Evolutionary conservation across 2,888 invertebrate genomes (phyloP).

Genomic region (Apantesis nais): DNA sequence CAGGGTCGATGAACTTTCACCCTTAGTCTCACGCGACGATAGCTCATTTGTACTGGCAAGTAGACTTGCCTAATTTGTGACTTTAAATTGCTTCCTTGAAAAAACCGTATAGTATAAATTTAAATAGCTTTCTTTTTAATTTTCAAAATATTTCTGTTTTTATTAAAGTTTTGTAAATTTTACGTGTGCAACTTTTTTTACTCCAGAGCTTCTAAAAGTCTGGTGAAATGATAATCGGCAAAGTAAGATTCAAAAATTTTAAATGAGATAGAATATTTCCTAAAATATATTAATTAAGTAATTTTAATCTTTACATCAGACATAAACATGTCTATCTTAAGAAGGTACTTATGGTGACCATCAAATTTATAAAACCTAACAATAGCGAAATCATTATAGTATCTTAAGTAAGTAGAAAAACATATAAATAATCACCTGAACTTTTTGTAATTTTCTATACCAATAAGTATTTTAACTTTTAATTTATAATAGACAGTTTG

Average conservation of each 20-base stretch:
- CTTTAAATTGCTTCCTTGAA: neutral
- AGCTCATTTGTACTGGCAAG: conserved; percentile 29
- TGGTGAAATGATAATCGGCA: neutral
- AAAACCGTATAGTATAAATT: neutral
- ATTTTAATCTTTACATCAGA: no score
- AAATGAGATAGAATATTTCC: no score
- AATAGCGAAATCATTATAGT: neutral
- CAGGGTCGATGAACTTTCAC: no score
- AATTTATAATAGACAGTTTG: neutral
- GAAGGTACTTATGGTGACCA: no score
- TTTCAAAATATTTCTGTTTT: no score
- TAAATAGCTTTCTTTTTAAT: no score
- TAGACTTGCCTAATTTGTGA: conserved; percentile 11
- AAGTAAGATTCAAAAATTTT: neutral
- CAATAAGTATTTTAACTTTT: neutral
- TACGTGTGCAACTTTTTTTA: no score
- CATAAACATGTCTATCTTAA: no score
- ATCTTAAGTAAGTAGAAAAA: neutral
- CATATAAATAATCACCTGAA: neutral
- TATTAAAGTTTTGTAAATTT: no score
- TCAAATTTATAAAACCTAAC: no score
- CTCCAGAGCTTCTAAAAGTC: neutral
- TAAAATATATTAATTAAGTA: no score
- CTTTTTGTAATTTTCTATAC: neutral
- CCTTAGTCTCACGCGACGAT: no score